Evolutionary conservation across 35 echinoderm and acorn worm species (phyloP), one percentile per base, ranked within the genome.

Genomic region (Strongylocentrotus purpuratus): DNA sequence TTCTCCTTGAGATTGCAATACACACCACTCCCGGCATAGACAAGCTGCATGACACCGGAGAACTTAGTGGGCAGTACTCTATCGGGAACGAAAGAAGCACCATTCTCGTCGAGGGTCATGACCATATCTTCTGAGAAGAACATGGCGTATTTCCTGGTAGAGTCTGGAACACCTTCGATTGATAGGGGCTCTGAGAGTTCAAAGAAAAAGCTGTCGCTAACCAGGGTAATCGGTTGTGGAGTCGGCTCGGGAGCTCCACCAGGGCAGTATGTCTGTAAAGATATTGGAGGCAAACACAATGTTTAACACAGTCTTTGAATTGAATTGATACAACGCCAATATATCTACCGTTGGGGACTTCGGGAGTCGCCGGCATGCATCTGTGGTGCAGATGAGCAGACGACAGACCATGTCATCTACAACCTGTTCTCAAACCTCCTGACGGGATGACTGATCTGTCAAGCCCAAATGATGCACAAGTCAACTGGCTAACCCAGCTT

Each of bases 21-120:
- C 52, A 9, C 25, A 95, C 55, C 55, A 86, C 35, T 94, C 71
- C 97, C 97, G 32, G 96, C 97, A 35, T 96, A 98, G 9, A 94
- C 96, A 32, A 99, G 94, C 94, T 99, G 98, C 96, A 99, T 97
- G 13, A 95, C 91, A 33, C 98, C 98, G 31, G 96, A 96, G 85
- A 99, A 99, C 22, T 13, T 33, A 8, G 12, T 6, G 18, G 33
- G 32, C 87, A 89, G 9, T 33, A 14, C 8, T 89, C 87, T 65
- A 6, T 9, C 95, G 15, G 96, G 95, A 20, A 45, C 20, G 65
- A 97, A 97, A 50, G 47, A 55, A 3, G 95, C 91, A 4, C 95
- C 95, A 25, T 94, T 94, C 20, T 10, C 92, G 20, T 97, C 92
- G 15, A 95, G 45, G 9, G 48, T 90, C 47, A 97, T 88, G 4